phyloP scores from a whole-genome alignment of 1,140 invertebrate species.

The Aphaenogaster floridana region DNA sequence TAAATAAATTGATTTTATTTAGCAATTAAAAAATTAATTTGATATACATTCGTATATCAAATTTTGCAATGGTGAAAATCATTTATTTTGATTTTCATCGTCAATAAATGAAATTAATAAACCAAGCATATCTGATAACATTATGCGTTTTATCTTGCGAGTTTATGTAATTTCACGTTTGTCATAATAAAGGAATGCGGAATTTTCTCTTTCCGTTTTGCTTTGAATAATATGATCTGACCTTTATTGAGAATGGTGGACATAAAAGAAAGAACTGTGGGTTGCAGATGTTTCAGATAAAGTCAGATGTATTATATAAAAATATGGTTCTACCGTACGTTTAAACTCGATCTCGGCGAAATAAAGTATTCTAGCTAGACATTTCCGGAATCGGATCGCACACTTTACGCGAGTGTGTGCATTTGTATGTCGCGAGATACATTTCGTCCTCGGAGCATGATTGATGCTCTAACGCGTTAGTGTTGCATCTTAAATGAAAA shows the following conservation, averaged over 20 bases:
- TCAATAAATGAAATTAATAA: background rate
- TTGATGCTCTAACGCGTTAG: background rate
- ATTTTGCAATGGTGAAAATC: background rate
- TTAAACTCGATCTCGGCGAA: background rate
- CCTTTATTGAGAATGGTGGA: background rate
- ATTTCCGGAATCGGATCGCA: constrained; percentile 2
- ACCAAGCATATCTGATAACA: background rate
- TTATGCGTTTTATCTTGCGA: background rate
- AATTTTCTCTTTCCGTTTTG: background rate
- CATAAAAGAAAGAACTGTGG: background rate
- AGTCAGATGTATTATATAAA: background rate
- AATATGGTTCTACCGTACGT: background rate
- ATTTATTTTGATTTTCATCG: background rate
- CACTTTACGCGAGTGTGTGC: background rate
- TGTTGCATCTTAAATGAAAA: constrained; percentile 1
- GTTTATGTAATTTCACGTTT: background rate
- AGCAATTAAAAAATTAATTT: background rate
- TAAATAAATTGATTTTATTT: background rate
- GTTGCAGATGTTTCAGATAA: background rate
- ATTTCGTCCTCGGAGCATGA: background rate
- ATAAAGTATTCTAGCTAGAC: background rate
- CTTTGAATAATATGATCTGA: background rate
- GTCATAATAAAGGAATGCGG: background rate
- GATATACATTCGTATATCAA: background rate
- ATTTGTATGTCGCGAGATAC: background rate